phyloP scores from a whole-genome alignment of 2,113 vertebrate genomes.

The Alectura lathami region DNA sequence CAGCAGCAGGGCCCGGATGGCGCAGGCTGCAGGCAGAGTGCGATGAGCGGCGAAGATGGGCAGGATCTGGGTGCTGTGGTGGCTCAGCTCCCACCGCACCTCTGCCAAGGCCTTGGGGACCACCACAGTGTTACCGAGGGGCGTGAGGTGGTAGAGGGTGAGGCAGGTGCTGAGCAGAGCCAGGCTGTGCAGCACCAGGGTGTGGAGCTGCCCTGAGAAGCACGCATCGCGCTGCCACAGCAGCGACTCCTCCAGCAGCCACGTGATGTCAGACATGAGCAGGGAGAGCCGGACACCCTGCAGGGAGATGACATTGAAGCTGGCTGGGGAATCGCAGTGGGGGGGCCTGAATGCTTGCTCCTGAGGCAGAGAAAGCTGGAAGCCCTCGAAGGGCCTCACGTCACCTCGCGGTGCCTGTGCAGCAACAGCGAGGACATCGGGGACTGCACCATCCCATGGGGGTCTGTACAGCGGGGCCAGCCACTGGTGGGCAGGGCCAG shows the following conservation, averaged over 20 bases:
- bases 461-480: too few relatives aligned
- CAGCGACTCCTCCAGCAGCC: constrained; percentile 87
- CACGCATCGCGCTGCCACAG: constrained; percentile 83
- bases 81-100: constrained; percentile 67
- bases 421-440: constrained; percentile 87
- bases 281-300: constrained; percentile 80
- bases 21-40: constrained; percentile 79
- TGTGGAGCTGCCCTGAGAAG: constrained; percentile 82
- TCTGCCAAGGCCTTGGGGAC: constrained; percentile 40
- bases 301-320: not conserved
- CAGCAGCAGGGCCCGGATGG: constrained; percentile 81
- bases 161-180: constrained; percentile 73
- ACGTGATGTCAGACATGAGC: constrained; percentile 83
- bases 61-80: constrained; percentile 76
- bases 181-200: constrained; percentile 79
- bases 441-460: too few relatives aligned
- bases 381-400: not conserved
- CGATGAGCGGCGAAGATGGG: constrained; percentile 75
- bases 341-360: not conserved
- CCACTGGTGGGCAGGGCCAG: too few relatives aligned
- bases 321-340: not conserved
- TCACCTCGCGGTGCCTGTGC: constrained; percentile 83
- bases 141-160: constrained; percentile 56
- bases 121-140: constrained; percentile 63
- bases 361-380: rapidly evolving